Evolutionary conservation across 2,797 vertebrate species (phyloP), one percentile per base, ranked within the genome.

Genomic region (Danionella dracula): DNA sequence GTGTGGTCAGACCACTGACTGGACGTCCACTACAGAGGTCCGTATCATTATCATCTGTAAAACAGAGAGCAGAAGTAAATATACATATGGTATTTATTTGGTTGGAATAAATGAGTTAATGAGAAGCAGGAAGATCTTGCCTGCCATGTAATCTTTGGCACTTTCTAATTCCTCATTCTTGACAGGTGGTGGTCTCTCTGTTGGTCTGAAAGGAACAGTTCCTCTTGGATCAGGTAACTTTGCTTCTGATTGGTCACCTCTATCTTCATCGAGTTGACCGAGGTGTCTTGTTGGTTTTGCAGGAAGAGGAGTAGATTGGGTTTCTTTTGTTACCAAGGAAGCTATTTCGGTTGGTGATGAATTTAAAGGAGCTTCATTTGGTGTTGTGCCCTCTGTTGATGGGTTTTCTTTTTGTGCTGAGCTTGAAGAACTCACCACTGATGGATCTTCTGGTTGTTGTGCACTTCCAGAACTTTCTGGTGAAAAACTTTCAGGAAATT

Each of bases 1-100:
- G 83, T 1, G 93, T 90, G 1, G 95, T 93, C 76, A 94, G 81
- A 41, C 86, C 90, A 0, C 92, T 83, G 0, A 91, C 74, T 0
- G 96, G 93, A 32, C 82, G 88, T 5, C 92, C 93, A 0, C 87
- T 94, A 66, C 96, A 99, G 70, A 99, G 82, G 73, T 98, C 84
- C 61, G 85, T 90, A 66, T 94, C 91, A 0, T 93, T 87, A 74
- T 69, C 82, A 76, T 88, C 89, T 91, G 59, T 37, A 63, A 31
- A 58, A 20, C 29, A 20, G 19, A 12, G 1, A 53, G 3, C 23
- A 27, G 6, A 27, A 27, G 23, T 27, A 6, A 27, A 27, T 27
- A 27, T 3, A 6, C 23, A 27, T 3, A 27, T 27, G 23, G 23
- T 6, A 27, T 3, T 27, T 27, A 27, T 3, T 27, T 27, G 23